Conservation (phyloP, 1,140 invertebrate genomes). For the Drosophila nebulosa region DNA sequence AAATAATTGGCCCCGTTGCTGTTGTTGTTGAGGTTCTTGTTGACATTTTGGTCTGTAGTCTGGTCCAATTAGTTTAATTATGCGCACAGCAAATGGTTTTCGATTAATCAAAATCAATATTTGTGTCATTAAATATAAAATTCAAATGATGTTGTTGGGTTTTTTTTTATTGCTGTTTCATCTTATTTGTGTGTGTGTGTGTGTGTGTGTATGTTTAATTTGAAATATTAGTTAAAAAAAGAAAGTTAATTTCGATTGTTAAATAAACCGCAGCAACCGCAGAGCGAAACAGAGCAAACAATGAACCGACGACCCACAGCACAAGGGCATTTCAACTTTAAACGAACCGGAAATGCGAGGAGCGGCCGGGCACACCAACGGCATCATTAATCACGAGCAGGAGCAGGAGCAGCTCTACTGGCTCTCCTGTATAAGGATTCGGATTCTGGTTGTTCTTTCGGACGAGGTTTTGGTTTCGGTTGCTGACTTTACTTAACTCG, state of each 20-base stretch:
- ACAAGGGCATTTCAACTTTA: conserved; percentile 69
- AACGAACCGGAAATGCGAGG: conserved; percentile 73
- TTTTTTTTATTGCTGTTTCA: not conserved
- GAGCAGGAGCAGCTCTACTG: conserved; percentile 34
- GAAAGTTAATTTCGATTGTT: conserved; percentile 69
- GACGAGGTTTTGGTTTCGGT: conserved; percentile 11
- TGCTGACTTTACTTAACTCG: conserved; percentile 32
- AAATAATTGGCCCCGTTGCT: not conserved
- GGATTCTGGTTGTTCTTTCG: not conserved
- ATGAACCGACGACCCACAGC: conserved; percentile 48
- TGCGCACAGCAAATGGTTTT: not conserved
- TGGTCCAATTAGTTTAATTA: conserved; percentile 46
- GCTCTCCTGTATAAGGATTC: not conserved
- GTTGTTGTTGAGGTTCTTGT: not conserved
- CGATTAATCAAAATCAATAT: not conserved
- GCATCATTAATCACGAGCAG: conserved; percentile 72
- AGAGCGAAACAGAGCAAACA: conserved; percentile 55
- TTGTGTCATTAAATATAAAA: not conserved
- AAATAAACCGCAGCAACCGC: conserved; percentile 60
- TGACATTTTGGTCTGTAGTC: conserved; percentile 26
- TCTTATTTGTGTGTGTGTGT: not conserved
- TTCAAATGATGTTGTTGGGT: not conserved
- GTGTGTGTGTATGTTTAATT: conserved; percentile 3
- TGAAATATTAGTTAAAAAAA: conserved; percentile 5
- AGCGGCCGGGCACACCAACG: conserved; percentile 31